Evolutionary conservation across 2,113 vertebrate genomes (phyloP).

Genomic region (Mormoops blainvillei): DNA sequence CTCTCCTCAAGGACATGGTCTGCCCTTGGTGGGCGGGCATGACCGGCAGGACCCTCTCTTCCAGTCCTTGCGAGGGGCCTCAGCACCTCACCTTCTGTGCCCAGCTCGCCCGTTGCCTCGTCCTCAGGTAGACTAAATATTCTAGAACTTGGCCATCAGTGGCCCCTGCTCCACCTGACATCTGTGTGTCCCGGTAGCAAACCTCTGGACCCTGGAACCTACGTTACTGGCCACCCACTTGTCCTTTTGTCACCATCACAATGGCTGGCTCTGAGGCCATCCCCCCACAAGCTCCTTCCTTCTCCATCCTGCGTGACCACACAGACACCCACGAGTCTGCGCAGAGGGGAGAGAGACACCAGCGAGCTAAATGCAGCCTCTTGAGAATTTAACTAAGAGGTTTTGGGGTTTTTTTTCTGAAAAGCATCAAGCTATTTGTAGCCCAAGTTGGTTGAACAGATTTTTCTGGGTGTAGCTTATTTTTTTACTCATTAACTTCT

Average conservation of each 20-base stretch:
- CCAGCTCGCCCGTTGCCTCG: background rate
- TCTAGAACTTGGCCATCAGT: background rate
- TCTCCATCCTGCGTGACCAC: background rate
- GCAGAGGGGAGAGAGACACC: background rate
- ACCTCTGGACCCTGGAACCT: background rate
- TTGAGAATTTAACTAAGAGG: background rate
- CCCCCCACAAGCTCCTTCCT: background rate
- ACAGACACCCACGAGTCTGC: background rate
- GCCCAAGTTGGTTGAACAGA: constrained; percentile 61
- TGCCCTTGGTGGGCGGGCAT: too few relatives aligned
- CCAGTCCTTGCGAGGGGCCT: background rate
- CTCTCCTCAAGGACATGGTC: background rate
- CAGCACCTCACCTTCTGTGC: background rate
- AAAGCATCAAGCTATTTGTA: constrained; percentile 64
- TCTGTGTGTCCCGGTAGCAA: background rate
- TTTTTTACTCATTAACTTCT: constrained; percentile 69
- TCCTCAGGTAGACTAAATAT: background rate
- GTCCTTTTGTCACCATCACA: background rate
- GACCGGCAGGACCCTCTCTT: background rate
- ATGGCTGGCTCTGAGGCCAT: background rate
- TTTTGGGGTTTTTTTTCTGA: background rate
- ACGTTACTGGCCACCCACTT: background rate
- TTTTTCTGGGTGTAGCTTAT: constrained; percentile 50
- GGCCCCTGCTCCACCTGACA: background rate
- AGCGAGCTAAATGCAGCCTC: background rate